Conservation (phyloP, 1,140 invertebrate genomes). For the Calycopis cecrops region DNA sequence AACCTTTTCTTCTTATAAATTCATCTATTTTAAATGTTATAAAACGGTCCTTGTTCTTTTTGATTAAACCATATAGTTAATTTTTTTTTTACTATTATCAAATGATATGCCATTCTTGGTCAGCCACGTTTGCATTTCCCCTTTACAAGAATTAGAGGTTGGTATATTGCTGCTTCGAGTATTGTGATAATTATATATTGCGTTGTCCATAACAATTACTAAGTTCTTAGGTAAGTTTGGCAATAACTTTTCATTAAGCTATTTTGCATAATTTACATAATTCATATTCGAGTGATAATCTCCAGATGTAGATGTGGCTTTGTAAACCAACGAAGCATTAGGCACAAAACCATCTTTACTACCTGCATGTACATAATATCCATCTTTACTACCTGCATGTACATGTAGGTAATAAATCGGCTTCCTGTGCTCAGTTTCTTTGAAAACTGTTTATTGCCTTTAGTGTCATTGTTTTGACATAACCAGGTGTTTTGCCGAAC, state of each 20-base stretch:
- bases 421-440: slow-evolving; percentile 16
- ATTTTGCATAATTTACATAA: slow-evolving; percentile 24
- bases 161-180: slow-evolving; percentile 1
- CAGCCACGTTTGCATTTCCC: slow-evolving; percentile 14
- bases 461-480: neutral
- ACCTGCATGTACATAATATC: slow-evolving; percentile 11
- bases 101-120: slow-evolving; percentile 1
- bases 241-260: too few species aligned
- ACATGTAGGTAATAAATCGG: slow-evolving; percentile 10
- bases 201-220: slow-evolving; percentile 27
- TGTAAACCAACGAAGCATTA: slow-evolving; percentile 23
- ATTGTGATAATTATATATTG: slow-evolving; percentile 10
- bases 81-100: slow-evolving; percentile 11
- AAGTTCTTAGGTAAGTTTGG: slow-evolving; percentile 19
- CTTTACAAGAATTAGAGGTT: slow-evolving; percentile 6
- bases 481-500: slow-evolving; percentile 16
- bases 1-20: slow-evolving; percentile 9
- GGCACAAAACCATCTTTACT: slow-evolving; percentile 12
- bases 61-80: slow-evolving; percentile 16
- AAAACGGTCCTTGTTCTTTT: slow-evolving; percentile 12
- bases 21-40: slow-evolving; percentile 11
- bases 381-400: too few species aligned
- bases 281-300: slow-evolving; percentile 24
- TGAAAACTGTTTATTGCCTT: slow-evolving; percentile 1
- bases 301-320: slow-evolving; percentile 18